Base-by-base conservation (phyloP, 2,888 invertebrate species). In the Aphodius granarius region DNA sequence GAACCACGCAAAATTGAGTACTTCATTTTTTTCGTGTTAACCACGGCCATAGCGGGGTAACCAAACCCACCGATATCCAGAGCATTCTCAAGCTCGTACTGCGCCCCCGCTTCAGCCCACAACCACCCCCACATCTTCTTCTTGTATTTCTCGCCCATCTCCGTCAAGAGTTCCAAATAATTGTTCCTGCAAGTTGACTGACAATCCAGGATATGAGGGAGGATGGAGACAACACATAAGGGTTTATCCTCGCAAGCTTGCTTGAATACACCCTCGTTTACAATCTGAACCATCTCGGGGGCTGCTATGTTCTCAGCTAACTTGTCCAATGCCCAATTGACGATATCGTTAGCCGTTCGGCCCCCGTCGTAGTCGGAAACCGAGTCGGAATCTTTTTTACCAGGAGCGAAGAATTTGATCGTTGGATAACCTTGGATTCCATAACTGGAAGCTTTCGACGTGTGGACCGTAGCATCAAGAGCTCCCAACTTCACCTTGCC, bases 61-160 rank as follows among this genome's bases (percentile, higher is more conserved):
- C 99, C 99, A 87, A 99, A 99, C 5, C 93, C 99, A 78, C 99
- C 99, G 80, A 99, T 94, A 85, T 97, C 99, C 62, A 99, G 87
- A 0, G 96, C 92, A 78, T 93, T 93, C 86, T 99, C 99, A 17
- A 99, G 86, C 0, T 93, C 91, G 0, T 89, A 86, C 86, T 99
- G 98, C 0, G 94, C 90, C 9, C 93, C 95, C 65, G 97, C 98
- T 86, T 99, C 98, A 0, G 95, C 88, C 99, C 99, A 99, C 13
- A 96, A 89, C 98, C 98, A 99, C 77, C 97, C 97, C 97, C 97
- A 97, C 89, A 93, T 91, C 87, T 97, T 96, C 87, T 93, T 93
- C 89, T 97, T 98, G 89, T 94, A 98, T 85, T 96, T 96, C 76
- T 97, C 97, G 0, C 94, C 96, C 80, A 97, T 90, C 0, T 89